phyloP scores from a whole-genome alignment of 2,113 vertebrate species.

The Panthera tigris region DNA sequence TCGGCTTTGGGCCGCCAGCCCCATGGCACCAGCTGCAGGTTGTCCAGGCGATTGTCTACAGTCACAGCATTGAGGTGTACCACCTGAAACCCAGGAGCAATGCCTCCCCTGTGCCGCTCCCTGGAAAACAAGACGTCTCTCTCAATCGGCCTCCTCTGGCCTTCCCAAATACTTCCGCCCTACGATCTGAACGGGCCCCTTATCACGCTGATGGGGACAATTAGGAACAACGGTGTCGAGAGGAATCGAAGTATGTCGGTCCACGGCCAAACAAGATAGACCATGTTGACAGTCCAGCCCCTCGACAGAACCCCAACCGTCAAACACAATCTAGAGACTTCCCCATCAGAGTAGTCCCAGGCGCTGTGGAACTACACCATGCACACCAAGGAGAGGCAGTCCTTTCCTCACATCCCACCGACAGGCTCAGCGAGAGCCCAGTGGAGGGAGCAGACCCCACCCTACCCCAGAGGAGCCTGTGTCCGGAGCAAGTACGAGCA shows the following conservation, averaged over 20 bases:
- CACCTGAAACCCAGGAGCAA: constrained; percentile 97
- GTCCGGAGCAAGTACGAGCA: background rate
- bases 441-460: background rate
- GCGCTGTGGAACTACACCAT: background rate
- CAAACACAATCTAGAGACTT: background rate
- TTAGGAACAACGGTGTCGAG: background rate
- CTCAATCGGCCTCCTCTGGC: background rate
- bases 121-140: constrained; percentile 78
- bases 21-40: constrained; percentile 93
- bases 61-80: constrained; percentile 97
- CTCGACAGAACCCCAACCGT: background rate
- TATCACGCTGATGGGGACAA: rapidly evolving
- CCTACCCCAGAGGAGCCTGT: background rate
- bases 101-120: constrained; percentile 97
- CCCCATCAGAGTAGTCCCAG: background rate
- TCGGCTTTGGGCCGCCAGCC: constrained; percentile 96
- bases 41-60: constrained; percentile 98
- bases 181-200: rapidly evolving
- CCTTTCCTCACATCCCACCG: background rate
- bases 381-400: background rate
- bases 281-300: background rate
- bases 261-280: background rate
- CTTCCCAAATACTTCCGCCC: background rate
- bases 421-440: background rate
- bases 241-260: background rate